These are phyloP conservation scores for Triops cancriformis DNA, from an alignment of 1,140 invertebrate species.

Conservation along the genomic window DNA sequence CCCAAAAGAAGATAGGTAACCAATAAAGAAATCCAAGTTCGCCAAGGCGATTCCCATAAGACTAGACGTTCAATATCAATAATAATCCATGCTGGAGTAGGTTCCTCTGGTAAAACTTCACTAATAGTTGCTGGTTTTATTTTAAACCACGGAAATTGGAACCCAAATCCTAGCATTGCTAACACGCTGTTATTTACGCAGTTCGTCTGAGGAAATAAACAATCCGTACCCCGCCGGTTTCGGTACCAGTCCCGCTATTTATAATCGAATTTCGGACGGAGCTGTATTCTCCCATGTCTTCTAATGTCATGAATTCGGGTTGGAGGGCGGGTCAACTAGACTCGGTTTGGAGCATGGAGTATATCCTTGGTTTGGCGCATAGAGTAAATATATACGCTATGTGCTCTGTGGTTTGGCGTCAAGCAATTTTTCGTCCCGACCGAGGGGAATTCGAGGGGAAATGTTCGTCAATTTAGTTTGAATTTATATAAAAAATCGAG, in stretches of 20 bases:
- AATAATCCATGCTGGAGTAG: background rate
- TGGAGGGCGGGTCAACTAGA: no score
- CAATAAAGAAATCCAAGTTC: background rate
- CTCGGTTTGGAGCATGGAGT: no score
- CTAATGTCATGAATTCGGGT: no score
- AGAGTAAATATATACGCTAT: no score
- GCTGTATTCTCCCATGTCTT: no score
- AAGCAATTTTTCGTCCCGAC: no score
- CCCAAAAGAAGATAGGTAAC: background rate
- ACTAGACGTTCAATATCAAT: slow-evolving; percentile 6
- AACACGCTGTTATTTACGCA: background rate
- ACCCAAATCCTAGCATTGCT: background rate
- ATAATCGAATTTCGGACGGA: background rate
- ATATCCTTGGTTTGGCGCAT: no score
- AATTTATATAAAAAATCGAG: no score
- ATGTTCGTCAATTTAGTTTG: no score
- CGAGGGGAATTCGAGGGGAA: no score
- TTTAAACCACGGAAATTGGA: slow-evolving; percentile 2
- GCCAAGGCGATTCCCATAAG: background rate
- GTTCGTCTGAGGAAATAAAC: background rate
- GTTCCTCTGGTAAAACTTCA: background rate
- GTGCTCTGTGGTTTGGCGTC: no score
- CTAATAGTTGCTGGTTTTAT: background rate
- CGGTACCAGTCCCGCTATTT: background rate
- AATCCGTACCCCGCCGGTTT: background rate